Conservation (phyloP, 2,797 vertebrate species). For the Tachyglossus aculeatus region DNA sequence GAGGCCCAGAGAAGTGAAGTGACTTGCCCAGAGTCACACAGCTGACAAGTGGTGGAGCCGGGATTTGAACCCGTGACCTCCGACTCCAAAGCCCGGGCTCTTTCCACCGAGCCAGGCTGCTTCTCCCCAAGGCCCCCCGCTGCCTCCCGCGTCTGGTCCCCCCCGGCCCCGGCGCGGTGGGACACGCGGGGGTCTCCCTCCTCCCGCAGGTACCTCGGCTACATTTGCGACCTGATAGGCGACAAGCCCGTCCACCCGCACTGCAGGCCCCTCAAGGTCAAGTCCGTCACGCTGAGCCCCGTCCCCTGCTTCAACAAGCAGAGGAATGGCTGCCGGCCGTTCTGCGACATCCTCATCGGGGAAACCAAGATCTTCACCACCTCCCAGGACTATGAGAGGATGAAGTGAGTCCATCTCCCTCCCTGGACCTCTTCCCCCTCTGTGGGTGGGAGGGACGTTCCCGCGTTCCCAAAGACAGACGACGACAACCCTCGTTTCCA, state of each 20-base stretch:
- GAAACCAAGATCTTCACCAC: conserved; percentile 97
- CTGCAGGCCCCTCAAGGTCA: conserved; percentile 91
- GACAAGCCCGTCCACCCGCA: conserved; percentile 93
- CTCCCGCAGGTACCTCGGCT: conserved; percentile 89
- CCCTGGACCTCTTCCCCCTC: neutral
- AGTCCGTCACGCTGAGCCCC: conserved; percentile 89
- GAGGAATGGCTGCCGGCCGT: conserved; percentile 94
- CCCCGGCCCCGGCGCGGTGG: neutral
- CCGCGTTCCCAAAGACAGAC: too few species aligned
- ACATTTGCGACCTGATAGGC: conserved; percentile 94
- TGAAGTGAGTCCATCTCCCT: conserved; percentile 83
- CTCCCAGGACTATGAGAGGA: conserved; percentile 93
- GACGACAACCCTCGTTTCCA: too few species aligned
- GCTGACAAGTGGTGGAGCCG: too few species aligned
- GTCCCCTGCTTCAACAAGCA: conserved; percentile 98
- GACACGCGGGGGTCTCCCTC: neutral
- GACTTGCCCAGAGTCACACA: too few species aligned
- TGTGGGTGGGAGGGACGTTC: too few species aligned
- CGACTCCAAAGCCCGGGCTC: too few species aligned
- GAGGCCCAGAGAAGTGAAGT: too few species aligned
- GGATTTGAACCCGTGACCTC: too few species aligned
- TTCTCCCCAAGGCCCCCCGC: too few species aligned
- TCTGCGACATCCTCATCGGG: conserved; percentile 94
- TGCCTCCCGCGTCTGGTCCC: too few species aligned
- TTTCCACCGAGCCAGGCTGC: too few species aligned